phyloP scores from a whole-genome alignment of 2,113 vertebrate species.

The Paraplagusia blochii region DNA sequence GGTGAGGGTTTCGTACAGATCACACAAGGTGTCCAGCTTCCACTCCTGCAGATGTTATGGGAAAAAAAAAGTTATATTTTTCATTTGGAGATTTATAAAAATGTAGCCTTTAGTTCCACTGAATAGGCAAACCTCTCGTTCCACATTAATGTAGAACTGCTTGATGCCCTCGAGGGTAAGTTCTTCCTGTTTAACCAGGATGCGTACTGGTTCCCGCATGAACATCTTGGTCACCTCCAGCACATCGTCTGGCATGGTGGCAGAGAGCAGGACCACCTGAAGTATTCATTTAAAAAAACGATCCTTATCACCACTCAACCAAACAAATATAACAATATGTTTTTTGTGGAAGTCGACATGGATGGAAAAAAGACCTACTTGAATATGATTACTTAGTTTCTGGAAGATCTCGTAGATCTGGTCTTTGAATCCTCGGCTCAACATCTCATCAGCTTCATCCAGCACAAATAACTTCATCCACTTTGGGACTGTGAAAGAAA shows the following conservation, averaged over 20 bases:
- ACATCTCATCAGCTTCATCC: constrained; percentile 99
- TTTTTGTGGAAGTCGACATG: constrained; percentile 16
- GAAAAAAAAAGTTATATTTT: neutral
- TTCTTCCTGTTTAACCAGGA: constrained; percentile 97
- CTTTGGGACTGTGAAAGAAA: constrained; percentile 80
- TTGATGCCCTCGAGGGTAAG: constrained; percentile 98
- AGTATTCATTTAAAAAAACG: no score
- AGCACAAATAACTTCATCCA: constrained; percentile 99
- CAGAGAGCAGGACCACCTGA: constrained; percentile 95
- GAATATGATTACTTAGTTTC: constrained; percentile 94
- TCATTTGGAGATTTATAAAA: no score
- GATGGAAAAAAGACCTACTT: constrained; percentile 76
- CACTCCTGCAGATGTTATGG: constrained; percentile 80
- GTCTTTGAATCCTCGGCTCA: constrained; percentile 99
- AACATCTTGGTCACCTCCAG: constrained; percentile 99
- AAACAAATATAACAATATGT: no score
- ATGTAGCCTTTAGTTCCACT: no score
- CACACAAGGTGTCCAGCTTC: constrained; percentile 97
- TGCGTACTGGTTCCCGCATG: constrained; percentile 95
- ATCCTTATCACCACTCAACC: no score
- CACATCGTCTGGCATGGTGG: constrained; percentile 97
- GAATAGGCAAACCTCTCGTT: constrained; percentile 81
- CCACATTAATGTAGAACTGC: constrained; percentile 98
- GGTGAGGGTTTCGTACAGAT: constrained; percentile 95
- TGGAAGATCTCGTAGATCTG: constrained; percentile 99